Evolutionary conservation across 2,797 vertebrate genomes (phyloP).

Genomic region (Pseudochromis fuscus): DNA sequence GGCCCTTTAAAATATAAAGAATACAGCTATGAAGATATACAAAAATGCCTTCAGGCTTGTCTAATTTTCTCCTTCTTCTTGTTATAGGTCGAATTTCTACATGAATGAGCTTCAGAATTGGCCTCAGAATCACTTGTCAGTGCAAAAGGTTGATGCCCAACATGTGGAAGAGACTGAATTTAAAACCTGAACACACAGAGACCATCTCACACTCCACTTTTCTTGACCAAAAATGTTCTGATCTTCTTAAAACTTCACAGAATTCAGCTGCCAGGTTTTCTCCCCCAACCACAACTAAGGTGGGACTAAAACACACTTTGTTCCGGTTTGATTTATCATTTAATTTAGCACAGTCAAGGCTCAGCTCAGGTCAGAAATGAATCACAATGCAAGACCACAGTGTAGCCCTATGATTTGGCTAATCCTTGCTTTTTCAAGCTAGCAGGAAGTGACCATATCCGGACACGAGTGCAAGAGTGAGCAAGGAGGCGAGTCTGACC

Average conservation of each 20-base stretch:
- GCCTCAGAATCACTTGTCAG: conserved; percentile 25
- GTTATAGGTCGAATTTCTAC: conserved; percentile 58
- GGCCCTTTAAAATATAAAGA: conserved; percentile 26
- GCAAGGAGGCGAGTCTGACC: no score
- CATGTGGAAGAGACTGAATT: conserved; percentile 11
- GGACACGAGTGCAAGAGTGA: no score
- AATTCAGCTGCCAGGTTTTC: not conserved
- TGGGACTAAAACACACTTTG: not conserved
- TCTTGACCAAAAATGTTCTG: not conserved
- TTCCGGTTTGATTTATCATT: not conserved
- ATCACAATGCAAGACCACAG: no score
- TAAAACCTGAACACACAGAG: conserved; percentile 8
- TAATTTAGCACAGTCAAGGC: no score
- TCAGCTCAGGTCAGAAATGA: no score
- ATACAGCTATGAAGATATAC: not conserved
- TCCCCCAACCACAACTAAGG: not conserved
- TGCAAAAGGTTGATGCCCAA: conserved; percentile 47
- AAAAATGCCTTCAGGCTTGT: conserved; percentile 22
- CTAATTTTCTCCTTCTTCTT: conserved; percentile 19
- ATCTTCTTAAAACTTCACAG: not conserved
- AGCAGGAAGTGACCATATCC: no score
- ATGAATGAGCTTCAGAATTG: conserved; percentile 50
- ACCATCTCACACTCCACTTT: conserved; percentile 1
- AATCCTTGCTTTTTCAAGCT: no score
- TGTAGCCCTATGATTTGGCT: no score